Base-by-base conservation (phyloP, 1,140 invertebrate genomes). In the Bombus polaris region DNA sequence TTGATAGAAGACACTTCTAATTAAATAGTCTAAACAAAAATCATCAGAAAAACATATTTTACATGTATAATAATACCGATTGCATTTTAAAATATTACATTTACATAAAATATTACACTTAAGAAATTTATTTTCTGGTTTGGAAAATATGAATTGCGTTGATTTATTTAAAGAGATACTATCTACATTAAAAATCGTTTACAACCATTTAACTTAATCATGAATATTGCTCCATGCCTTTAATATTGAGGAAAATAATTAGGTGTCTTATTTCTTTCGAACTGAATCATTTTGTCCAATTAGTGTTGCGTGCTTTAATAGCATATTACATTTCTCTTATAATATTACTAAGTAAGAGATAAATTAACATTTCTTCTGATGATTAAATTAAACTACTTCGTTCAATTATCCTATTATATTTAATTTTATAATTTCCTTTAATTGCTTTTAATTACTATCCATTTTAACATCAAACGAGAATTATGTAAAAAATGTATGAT, bases 281-380 rank as follows among this genome's bases (percentile, higher is more conserved):
- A 82, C 42, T 53, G 6, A 53, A 22, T 53, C 81, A 65, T 22
- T 65, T 47, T 75, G 72, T 37, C 71, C 37, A 75, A 75, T 82
- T 82, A 82, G 18, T 15, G 28, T 53, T 75, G 57, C n/a, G 25
- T 2, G 39, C 3, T 22, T 66, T 75, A 75, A 66, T 66, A 59
- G 25, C 25, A 18, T 39, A 35, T 82, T 75, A 82, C 62, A 44
- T 66, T 74, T 75, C 72, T 44, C 42, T 66, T 28, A 18, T 13
- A 42, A 42, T 66, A 75, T 47, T 25, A 74, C 35, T 44, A 32
- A 66, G 47, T 22, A 22, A 22, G 47, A 53, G 18, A 53, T 53
- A 18, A 53, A 53, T 53, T 53, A 32, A 18, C 15, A 35, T 32
- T 66, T 32, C 65, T 66, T 15, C 15, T 2, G 5, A 18, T 32